Evolutionary conservation across 2,888 invertebrate genomes (phyloP).

Genomic region (Candidula unifasciata): DNA sequence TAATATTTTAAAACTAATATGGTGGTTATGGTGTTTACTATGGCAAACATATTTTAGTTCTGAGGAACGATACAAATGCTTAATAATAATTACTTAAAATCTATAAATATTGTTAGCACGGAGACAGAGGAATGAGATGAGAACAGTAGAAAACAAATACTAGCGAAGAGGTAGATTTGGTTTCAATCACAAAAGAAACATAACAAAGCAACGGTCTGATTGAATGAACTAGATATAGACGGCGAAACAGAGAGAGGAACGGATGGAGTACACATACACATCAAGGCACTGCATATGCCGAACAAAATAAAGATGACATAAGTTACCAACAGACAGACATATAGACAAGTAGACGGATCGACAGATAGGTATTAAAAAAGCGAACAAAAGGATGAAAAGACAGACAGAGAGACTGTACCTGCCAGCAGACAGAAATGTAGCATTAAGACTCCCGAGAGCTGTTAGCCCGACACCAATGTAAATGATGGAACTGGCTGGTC

Average conservation of each 20-base stretch:
- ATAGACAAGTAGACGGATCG: background rate
- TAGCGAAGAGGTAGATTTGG: no score
- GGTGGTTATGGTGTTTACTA: no score
- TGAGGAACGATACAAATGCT: no score
- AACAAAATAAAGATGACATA: background rate
- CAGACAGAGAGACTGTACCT: conserved; percentile 51
- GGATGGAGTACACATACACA: background rate
- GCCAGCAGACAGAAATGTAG: conserved; percentile 61
- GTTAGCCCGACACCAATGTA: conserved; percentile 60
- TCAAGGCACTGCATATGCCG: no score
- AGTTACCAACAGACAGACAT: background rate
- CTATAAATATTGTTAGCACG: no score
- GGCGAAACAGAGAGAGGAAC: background rate
- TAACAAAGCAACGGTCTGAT: no score
- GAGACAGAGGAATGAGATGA: no score
- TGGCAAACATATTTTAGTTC: no score
- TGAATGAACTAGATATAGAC: background rate
- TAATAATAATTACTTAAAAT: background rate
- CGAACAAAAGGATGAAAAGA: background rate
- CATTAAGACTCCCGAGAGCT: conserved; percentile 62
- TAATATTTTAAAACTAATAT: no score
- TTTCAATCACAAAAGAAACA: no score
- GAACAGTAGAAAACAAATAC: no score
- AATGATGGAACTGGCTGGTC: conserved; percentile 56
- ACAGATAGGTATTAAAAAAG: background rate